These are phyloP conservation scores for Lepisosteus oculatus DNA, from an alignment of 2,113 vertebrate genomes.

Conservation along the genomic window DNA sequence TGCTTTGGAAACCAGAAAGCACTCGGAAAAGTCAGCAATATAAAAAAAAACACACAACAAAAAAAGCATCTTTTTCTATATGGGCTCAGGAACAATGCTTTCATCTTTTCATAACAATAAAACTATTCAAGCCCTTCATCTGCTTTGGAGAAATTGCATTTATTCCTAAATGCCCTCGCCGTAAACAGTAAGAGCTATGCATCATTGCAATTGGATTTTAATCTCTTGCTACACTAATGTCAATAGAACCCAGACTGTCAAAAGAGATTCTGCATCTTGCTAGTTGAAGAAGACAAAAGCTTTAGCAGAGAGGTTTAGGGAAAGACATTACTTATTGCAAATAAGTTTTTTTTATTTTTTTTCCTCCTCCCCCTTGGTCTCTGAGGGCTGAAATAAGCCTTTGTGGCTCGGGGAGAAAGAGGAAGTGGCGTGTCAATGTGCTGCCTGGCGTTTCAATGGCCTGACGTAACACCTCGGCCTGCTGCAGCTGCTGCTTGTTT, in stretches of 20 bases:
- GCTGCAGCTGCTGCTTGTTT: conserved; percentile 83
- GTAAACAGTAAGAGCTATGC: not conserved
- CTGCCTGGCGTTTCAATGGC: conserved; percentile 55
- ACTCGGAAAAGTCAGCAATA: conserved; percentile 68
- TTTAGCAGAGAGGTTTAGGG: conserved; percentile 53
- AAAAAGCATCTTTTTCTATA: conserved; percentile 60
- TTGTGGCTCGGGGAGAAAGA: conserved; percentile 63
- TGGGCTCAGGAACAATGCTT: conserved; percentile 48
- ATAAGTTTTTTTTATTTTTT: conserved; percentile 57
- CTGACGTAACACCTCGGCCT: conserved; percentile 67
- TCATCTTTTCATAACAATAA: conserved; percentile 68
- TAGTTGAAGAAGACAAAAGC: conserved; percentile 43
- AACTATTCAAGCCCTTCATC: conserved; percentile 51
- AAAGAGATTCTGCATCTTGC: conserved; percentile 22
- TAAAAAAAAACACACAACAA: conserved; percentile 57
- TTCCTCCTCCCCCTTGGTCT: conserved; percentile 40
- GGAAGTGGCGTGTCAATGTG: conserved; percentile 70
- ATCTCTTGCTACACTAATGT: conserved; percentile 1
- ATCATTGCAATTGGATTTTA: not conserved
- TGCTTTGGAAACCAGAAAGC: conserved; percentile 68
- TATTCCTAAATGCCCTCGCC: not conserved
- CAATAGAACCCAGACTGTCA: conserved; percentile 4
- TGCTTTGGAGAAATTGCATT: conserved; percentile 33
- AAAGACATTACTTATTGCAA: too few relatives aligned
- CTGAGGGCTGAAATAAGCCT: conserved; percentile 55